Base-by-base conservation (phyloP, 1,140 invertebrate species). In the Hyles vespertilio region DNA sequence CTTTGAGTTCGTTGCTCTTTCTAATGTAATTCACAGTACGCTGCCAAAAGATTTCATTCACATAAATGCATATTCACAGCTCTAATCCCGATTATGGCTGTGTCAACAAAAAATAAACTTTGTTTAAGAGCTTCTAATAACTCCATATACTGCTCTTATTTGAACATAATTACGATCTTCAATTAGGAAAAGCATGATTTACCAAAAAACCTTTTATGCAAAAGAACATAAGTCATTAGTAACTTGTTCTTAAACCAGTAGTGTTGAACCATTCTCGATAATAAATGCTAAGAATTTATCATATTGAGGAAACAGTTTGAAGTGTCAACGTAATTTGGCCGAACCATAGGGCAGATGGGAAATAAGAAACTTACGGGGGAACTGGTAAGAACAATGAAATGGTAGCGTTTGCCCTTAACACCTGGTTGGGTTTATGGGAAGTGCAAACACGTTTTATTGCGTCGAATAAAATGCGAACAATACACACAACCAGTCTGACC, bases 111-210 rank as follows among this genome's bases (percentile, higher is more conserved):
- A 22, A 22, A 22, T 22, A 1, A 22, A 22, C 22, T 22, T 22
- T 22, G 1, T 22, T 22, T 22, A 22, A 22, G 22, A 22, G 22
- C 22, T 22, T 22, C 22, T 22, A 22, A 22, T 22, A 22, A 22
- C 22, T 22, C 22, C 22, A 22, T 22, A 22, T 22, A 22, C 22
- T 22, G 22, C 11, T 32, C 33, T 50, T 32, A 7, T 22, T 3
- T 50, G 33, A 5, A 8, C 3, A 50, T 5, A 32, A 44, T 47
- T 22, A 50, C 22, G 10, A n/a, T 5, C 46, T 66, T 58, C 53
- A 61, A 65, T 69, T 69, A 69, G 57, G 51, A 53, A 62, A 69
- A 60, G 54, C 51, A 60, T 59, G 53, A 58, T 59, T 51, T 49
- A 9, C 32, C 47, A 56, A 58, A 62, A 57, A 69, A 65, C 54